Evolutionary conservation across 2,888 invertebrate species (phyloP).

Genomic region (Fragum sueziense): DNA sequence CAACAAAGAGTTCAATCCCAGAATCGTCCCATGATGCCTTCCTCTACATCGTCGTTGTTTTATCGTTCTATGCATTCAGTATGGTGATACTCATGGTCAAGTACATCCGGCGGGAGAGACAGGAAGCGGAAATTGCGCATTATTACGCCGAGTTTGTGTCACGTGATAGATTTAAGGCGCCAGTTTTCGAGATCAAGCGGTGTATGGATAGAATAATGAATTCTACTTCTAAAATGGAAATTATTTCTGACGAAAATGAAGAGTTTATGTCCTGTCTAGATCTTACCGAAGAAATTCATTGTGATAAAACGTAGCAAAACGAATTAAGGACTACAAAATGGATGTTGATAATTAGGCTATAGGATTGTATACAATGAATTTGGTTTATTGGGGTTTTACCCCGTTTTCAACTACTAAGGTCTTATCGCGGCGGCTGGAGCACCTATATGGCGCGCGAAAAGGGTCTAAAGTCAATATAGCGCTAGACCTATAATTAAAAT

Average conservation of each 20-base stretch:
- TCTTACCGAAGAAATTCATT: neutral
- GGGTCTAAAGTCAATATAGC: no score
- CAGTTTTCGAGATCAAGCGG: slow-evolving; percentile 44
- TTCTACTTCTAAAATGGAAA: neutral
- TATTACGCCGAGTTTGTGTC: slow-evolving; percentile 68
- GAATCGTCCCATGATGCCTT: slow-evolving; percentile 62
- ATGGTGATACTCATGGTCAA: slow-evolving; percentile 71
- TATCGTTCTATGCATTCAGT: slow-evolving; percentile 69
- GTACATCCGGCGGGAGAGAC: slow-evolving; percentile 66
- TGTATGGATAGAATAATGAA: slow-evolving; percentile 44
- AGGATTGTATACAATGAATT: no score
- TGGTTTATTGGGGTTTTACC: no score
- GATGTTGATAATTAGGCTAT: no score
- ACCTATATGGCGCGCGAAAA: no score
- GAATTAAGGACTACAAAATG: no score
- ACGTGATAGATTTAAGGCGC: slow-evolving; percentile 64
- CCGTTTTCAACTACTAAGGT: no score
- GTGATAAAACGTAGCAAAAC: no score
- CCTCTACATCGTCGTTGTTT: slow-evolving; percentile 68
- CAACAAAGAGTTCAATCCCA: neutral
- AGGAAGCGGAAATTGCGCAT: slow-evolving; percentile 65
- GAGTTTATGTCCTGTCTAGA: slow-evolving; percentile 35
- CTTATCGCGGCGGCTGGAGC: no score
- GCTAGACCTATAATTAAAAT: no score
- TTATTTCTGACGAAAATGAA: slow-evolving; percentile 3